phyloP scores from a whole-genome alignment of 2,113 vertebrate species.

The Lonchura striata region DNA sequence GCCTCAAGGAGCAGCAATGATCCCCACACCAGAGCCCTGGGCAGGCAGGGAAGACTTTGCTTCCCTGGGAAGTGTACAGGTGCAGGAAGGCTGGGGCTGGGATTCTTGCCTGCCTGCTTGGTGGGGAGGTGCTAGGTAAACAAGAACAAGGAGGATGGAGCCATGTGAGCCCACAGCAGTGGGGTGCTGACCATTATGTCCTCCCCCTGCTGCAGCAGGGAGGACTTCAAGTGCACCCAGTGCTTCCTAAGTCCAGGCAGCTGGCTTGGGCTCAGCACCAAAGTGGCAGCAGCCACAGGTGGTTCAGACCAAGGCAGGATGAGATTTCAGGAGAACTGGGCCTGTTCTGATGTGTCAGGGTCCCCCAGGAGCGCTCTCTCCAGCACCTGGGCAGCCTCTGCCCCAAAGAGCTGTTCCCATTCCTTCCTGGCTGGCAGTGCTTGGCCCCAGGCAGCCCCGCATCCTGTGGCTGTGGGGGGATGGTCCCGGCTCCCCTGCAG shows the following conservation, averaged over 20 bases:
- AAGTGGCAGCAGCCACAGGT: background rate
- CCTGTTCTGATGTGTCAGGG: background rate
- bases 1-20: background rate
- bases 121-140: background rate
- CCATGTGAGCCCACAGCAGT: background rate
- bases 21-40: background rate
- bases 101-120: background rate
- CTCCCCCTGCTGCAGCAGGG: background rate
- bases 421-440: background rate
- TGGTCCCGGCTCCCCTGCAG: background rate
- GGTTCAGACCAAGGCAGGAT: background rate
- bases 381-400: background rate
- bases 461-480: background rate
- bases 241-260: background rate
- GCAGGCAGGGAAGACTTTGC: background rate
- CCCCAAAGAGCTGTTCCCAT: background rate
- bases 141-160: background rate
- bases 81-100: background rate
- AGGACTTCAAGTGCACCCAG: background rate
- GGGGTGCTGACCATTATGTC: accelerated
- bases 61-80: accelerated
- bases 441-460: background rate
- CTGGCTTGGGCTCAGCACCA: background rate
- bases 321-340: background rate
- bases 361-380: background rate